phyloP scores from a whole-genome alignment of 2,888 invertebrate genomes.

The Ptilodon capucinus region DNA sequence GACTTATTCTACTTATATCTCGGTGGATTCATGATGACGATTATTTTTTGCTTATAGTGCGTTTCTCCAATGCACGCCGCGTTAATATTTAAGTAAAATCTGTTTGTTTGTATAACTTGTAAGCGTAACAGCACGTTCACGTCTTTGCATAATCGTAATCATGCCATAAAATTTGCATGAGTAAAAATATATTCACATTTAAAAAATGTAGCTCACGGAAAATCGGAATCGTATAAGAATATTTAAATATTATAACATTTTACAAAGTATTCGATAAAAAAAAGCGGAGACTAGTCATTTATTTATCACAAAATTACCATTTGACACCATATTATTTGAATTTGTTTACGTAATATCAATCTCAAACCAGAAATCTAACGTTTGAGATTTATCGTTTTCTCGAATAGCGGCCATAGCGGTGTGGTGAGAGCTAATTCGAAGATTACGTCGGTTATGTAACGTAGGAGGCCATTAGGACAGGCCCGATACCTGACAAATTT shows the following conservation, averaged over 20 bases:
- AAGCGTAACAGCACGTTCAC: neutral
- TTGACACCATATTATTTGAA: slow-evolving; percentile 24
- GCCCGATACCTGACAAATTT: slow-evolving; percentile 20
- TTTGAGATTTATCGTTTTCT: slow-evolving; percentile 10
- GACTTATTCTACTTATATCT: no score
- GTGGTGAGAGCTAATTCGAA: slow-evolving; percentile 14
- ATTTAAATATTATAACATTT: slow-evolving; percentile 8
- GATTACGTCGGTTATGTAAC: slow-evolving; percentile 28
- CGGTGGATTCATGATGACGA: no score
- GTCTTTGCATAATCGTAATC: neutral
- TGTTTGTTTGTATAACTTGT: neutral
- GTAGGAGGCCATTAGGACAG: slow-evolving; percentile 24
- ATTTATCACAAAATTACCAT: slow-evolving; percentile 10
- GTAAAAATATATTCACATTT: neutral
- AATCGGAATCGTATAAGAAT: neutral
- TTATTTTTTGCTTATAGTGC: no score
- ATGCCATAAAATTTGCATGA: neutral
- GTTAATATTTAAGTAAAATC: neutral
- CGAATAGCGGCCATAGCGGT: neutral
- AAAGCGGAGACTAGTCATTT: slow-evolving; percentile 15
- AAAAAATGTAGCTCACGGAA: neutral
- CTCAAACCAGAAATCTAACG: slow-evolving; percentile 13
- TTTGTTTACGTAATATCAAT: slow-evolving; percentile 21
- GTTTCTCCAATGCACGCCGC: no score
- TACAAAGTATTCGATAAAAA: slow-evolving; percentile 4